Evolutionary conservation across 1,140 invertebrate species (phyloP).

Genomic region (Muscidifurax raptorellus): DNA sequence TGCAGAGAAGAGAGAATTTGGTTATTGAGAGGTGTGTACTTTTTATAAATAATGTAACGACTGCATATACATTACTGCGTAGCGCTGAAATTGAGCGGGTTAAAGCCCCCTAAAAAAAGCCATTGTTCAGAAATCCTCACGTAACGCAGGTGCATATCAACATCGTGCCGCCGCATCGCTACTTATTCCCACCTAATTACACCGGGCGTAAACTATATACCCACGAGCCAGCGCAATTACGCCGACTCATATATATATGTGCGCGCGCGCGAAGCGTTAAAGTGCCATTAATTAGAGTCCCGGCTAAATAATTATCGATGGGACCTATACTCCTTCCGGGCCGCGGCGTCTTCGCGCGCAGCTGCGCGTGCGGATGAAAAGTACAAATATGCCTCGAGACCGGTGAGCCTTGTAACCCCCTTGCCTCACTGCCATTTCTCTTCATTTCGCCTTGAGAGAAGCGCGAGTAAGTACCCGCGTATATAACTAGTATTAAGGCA

Average conservation of each 20-base stretch:
- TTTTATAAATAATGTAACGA: too few relatives aligned
- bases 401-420: background rate
- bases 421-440: background rate
- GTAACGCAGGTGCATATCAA: constrained; percentile 64
- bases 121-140: constrained; percentile 10
- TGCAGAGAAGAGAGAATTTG: background rate
- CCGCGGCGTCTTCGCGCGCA: constrained; percentile 50
- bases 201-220: constrained; percentile 10
- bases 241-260: background rate
- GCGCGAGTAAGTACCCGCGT: too few relatives aligned
- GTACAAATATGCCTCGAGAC: constrained; percentile 18
- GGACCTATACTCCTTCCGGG: constrained; percentile 54
- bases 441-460: background rate
- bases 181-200: constrained; percentile 37
- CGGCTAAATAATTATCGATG: constrained; percentile 68
- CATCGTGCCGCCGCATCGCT: constrained; percentile 50
- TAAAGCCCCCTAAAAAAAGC: too few relatives aligned
- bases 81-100: too few relatives aligned
- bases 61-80: too few relatives aligned
- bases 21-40: background rate
- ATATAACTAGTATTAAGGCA: background rate
- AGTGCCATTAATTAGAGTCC: constrained; percentile 62
- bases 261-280: constrained; percentile 58
- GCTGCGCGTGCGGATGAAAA: constrained; percentile 45
- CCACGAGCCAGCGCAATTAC: constrained; percentile 54